Base-by-base conservation (phyloP, 2,888 invertebrate genomes). In the Netelia virgata region DNA sequence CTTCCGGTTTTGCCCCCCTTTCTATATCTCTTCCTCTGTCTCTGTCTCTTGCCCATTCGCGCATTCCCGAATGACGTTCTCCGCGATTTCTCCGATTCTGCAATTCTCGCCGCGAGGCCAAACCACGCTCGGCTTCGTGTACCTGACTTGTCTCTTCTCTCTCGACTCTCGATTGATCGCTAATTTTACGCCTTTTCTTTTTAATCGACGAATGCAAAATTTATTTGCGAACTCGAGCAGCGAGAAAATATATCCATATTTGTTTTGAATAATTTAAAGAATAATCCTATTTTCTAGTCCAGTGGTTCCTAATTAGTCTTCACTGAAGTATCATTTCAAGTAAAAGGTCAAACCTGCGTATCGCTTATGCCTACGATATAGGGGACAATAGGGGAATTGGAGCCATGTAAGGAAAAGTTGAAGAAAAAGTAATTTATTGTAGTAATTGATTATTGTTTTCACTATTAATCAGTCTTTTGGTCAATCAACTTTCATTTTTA, bases 1-100 rank as follows among this genome's bases (percentile, higher is more conserved):
- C 91, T 91, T 92, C 92, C 92, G 92, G 89, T 89, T 88, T 81
- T 77, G 75, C 69, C 83, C 68, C 77, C 81, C 53, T 68, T 72
- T 43, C 81, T 64, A 69, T 70, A 59, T 18, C 59, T 36, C 79
- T 76, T 20, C 64, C 61, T 16, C 59, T 64, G 66, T 43, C 57
- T 41, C 73, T 55, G 28, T 68, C 68, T 55, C 23, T 20, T 50
- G 28, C n/a, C 66, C 23, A n/a, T 66, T 28, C 18, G 57, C 16
- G 2, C 18, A 18, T 57, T 64, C 18, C 61, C n/a, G 69, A 68
- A 41, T 28, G 69, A 78, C 53, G 41, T 69, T 78, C 68, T 18
- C 43, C 41, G 10, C 18, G 8, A 9, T 43, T 11, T 16, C 11
- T 61, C 53, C 66, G 59, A 66, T 76, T 55, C 74, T 50, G 16